Evolutionary conservation across 2,888 invertebrate species (phyloP).

Genomic region (Athetis lepigone): DNA sequence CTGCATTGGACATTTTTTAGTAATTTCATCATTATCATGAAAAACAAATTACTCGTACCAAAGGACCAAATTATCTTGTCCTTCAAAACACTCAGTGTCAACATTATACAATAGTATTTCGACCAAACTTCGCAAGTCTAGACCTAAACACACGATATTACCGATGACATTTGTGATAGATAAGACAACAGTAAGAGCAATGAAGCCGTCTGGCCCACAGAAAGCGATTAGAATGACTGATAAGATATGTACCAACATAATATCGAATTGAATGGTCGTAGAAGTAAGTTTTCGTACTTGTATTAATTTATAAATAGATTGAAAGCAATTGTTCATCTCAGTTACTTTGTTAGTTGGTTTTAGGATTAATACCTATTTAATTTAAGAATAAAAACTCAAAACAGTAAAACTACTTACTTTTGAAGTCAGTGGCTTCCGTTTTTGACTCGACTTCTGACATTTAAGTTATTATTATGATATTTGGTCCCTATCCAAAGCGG

Average conservation of each 20-base stretch:
- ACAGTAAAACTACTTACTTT: too few species aligned
- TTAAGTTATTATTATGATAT: too few species aligned
- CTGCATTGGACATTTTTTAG: too few species aligned
- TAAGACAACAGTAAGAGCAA: slow-evolving; percentile 56
- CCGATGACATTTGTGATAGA: slow-evolving; percentile 44
- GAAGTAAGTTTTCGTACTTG: background rate
- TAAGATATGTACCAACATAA: slow-evolving; percentile 25
- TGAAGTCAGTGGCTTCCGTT: too few species aligned
- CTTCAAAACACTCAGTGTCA: background rate
- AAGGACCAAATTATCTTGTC: background rate
- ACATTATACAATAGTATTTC: background rate
- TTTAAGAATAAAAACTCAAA: background rate
- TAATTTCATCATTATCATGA: too few species aligned
- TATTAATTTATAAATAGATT: background rate
- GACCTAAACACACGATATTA: slow-evolving; percentile 21
- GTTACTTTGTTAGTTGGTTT: background rate
- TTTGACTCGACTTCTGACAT: too few species aligned
- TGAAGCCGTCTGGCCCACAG: slow-evolving; percentile 64
- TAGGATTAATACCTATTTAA: background rate
- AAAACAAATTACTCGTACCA: background rate
- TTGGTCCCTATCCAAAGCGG: too few species aligned
- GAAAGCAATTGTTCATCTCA: background rate
- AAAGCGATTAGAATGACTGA: slow-evolving; percentile 48
- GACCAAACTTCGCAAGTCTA: background rate
- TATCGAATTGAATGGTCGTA: slow-evolving; percentile 26